A percentile compares a stretch with the other conserved stretches of the same genome.
These are phyloP conservation scores for Karalla daura DNA, from an alignment of 2,797 vertebrate genomes.

Conservation along the genomic window DNA sequence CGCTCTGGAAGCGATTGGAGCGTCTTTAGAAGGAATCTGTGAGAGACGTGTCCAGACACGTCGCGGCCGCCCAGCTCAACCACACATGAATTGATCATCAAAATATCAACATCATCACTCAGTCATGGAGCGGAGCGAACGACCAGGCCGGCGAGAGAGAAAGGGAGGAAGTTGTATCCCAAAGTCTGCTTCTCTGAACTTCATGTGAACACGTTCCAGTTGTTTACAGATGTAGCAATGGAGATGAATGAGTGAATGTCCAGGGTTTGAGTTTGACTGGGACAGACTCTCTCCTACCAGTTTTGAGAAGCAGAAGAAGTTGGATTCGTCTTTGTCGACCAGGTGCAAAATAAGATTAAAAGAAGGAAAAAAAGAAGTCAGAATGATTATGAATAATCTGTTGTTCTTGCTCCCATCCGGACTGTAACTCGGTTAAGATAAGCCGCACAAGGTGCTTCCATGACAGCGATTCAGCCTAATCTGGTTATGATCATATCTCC, in stretches of 20 bases:
- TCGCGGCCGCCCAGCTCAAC: constrained; percentile 76
- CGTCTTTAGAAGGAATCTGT: constrained; percentile 81
- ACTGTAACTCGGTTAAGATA: constrained; percentile 28
- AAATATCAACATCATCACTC: constrained; percentile 83
- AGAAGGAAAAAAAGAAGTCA: too few species aligned
- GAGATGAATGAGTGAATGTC: too few species aligned
- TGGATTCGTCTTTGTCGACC: too few species aligned
- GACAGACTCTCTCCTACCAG: too few species aligned
- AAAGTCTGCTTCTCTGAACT: constrained; percentile 43
- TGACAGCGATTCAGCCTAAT: constrained; percentile 13
- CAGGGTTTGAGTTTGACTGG: too few species aligned
- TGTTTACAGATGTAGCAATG: too few species aligned
- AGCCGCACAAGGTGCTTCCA: constrained; percentile 37
- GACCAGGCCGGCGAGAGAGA: constrained; percentile 48
- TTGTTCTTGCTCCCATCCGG: background rate
- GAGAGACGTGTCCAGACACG: constrained; percentile 78
- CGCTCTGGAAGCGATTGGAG: constrained; percentile 73
- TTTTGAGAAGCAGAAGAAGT: too few species aligned
- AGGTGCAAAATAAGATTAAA: too few species aligned
- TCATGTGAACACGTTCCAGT: constrained; percentile 42
- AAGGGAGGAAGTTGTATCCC: constrained; percentile 49
- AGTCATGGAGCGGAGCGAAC: constrained; percentile 57
- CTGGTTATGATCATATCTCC: constrained; percentile 34
- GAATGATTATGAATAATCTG: too few species aligned
- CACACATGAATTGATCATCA: constrained; percentile 85